Percentiles rank a stretch among this genome's conserved stretches.
Evolutionary conservation across 2,797 vertebrate genomes (phyloP).

Genomic region (Sebastiscus albofasciatus): DNA sequence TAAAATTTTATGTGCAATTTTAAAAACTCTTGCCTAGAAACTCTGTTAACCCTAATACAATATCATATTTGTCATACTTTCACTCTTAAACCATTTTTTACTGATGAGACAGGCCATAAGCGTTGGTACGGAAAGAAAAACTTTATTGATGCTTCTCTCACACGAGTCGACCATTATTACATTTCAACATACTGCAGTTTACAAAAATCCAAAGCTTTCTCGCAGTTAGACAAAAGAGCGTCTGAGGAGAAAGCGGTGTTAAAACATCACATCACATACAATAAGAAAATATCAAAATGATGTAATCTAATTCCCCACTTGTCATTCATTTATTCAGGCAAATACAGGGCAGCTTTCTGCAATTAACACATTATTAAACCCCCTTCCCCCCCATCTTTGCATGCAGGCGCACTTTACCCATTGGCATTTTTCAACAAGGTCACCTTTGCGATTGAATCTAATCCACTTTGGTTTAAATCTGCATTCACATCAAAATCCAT

Average conservation of each 20-base stretch:
- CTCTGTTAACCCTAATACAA: not conserved
- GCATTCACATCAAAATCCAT: conserved; percentile 5
- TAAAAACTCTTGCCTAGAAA: not conserved
- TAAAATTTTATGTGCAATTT: not conserved
- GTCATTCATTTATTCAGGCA: conserved; percentile 52
- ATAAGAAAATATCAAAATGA: conserved; percentile 39
- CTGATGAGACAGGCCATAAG: conserved; percentile 2
- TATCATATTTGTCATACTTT: not conserved
- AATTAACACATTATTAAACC: conserved; percentile 16
- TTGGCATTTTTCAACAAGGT: not conserved
- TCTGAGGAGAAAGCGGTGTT: conserved; percentile 37
- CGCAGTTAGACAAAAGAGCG: conserved; percentile 9
- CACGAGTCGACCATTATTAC: conserved; percentile 60
- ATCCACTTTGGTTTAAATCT: conserved; percentile 32
- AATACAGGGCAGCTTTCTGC: conserved; percentile 9
- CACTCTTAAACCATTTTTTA: not conserved
- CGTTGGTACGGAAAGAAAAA: conserved; percentile 51
- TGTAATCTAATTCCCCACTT: conserved; percentile 13
- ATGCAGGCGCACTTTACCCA: conserved; percentile 26
- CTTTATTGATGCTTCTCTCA: conserved; percentile 75
- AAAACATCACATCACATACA: conserved; percentile 58
- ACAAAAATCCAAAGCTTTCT: conserved; percentile 46
- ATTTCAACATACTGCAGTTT: conserved; percentile 55
- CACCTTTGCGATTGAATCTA: conserved; percentile 21
- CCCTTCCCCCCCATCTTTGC: not conserved